Base-by-base conservation (phyloP, 1,140 invertebrate genomes). In the Drosophila hydei region DNA sequence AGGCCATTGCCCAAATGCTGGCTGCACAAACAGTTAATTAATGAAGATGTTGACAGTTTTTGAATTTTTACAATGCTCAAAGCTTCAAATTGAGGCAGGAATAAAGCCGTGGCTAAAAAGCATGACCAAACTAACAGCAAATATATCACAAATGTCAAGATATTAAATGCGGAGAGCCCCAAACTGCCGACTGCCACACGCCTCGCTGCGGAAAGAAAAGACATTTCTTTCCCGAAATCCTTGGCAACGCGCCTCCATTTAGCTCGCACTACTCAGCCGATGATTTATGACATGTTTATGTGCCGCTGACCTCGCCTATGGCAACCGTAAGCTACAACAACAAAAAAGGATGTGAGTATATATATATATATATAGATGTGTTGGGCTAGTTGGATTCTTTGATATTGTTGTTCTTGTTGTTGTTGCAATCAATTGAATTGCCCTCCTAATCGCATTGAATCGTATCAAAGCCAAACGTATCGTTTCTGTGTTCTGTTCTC, bases 231-330 rank as follows among this genome's bases (percentile, higher is more conserved):
- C 30, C 1, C 14, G 61, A 56, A 70, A 74, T 58, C 74, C 71
- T 23, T 16, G 65, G 73, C 80, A 56, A 80, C 80, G 69, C 68
- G 80, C 73, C 80, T 67, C 54, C 63, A 65, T 42, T 74, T 58
- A 52, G 63, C 67, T 64, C 75, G 56, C 48, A 56, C 74, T 67
- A 65, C 58, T 42, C 59, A 42, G 47, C 56, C 33, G 38, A 84
- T 84, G 81, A 84, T 84, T 84, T 84, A 84, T 87, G 80, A 60
- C 73, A 84, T 84, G 80, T 84, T 84, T 84, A 87, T 87, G 77
- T 87, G 75, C 77, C 81, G 75, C 80, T 84, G 81, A 84, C 81
- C 80, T 84, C 77, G 77, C 77, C 73, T 70, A 76, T 65, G 63
- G 60, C 72, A 65, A 65, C 67, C 45, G 42, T 23, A 33, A 36